These are phyloP conservation scores for Diachrysia chrysitis DNA, from an alignment of 2,888 invertebrate genomes.

Conservation along the genomic window DNA sequence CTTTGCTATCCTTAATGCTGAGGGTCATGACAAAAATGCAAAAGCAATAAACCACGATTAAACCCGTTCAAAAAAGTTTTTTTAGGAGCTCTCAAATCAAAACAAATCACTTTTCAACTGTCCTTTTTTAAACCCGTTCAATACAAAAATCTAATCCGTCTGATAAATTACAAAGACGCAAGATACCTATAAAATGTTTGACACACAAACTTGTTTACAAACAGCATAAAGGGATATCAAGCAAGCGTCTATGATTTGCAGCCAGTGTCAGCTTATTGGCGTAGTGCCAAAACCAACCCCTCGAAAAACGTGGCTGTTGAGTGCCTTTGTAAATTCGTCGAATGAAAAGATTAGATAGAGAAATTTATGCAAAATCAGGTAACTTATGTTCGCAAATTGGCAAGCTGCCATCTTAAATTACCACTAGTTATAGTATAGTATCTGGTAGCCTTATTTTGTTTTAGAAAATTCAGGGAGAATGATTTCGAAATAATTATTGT, in stretches of 20 bases:
- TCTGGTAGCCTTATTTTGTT: not conserved
- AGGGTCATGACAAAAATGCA: no score
- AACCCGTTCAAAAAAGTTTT: no score
- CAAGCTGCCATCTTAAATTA: constrained; percentile 50
- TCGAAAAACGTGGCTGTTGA: constrained; percentile 53
- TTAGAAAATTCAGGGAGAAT: no score
- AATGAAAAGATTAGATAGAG: constrained; percentile 63
- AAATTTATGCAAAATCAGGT: constrained; percentile 61
- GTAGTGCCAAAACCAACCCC: constrained; percentile 55
- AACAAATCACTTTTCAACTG: no score
- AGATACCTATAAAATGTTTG: constrained; percentile 1
- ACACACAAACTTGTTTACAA: constrained; percentile 62
- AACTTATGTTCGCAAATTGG: constrained; percentile 51
- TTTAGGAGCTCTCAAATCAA: no score
- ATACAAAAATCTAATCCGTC: no score
- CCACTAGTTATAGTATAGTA: constrained; percentile 7
- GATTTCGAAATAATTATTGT: no score
- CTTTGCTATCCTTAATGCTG: no score
- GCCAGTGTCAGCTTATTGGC: constrained; percentile 55
- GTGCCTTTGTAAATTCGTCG: constrained; percentile 56
- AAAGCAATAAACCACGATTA: no score
- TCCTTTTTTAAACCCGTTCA: no score
- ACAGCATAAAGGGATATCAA: constrained; percentile 52
- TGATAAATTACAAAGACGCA: no score
- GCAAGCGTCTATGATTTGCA: constrained; percentile 63